phyloP scores from a whole-genome alignment of 2,888 invertebrate species.

The Malachius bipustulatus region DNA sequence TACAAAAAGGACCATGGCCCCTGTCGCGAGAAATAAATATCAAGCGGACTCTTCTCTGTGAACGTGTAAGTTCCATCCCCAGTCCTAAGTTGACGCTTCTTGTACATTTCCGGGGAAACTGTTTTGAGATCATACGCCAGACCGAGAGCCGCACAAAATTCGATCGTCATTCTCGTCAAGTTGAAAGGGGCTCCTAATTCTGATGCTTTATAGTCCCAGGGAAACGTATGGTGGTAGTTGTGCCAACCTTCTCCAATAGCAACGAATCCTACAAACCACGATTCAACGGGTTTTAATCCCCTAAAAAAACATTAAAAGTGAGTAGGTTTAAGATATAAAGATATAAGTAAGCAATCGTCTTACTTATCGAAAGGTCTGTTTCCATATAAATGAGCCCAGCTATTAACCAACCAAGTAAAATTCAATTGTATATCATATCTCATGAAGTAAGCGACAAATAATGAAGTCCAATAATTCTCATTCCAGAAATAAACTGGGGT shows the following conservation, averaged over 20 bases:
- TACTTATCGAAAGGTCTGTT: slow-evolving; percentile 65
- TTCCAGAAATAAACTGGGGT: slow-evolving; percentile 59
- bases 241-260: slow-evolving; percentile 85
- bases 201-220: no score
- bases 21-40: no score
- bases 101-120: slow-evolving; percentile 56
- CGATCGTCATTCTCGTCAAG: slow-evolving; percentile 58
- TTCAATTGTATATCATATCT: slow-evolving; percentile 55
- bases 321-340: no score
- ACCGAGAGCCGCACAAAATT: slow-evolving; percentile 70
- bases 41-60: no score
- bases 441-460: slow-evolving; percentile 48
- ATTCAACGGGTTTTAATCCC: slow-evolving; percentile 68
- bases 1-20: no score
- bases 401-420: slow-evolving; percentile 73
- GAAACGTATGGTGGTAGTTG: no score
- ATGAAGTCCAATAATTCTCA: slow-evolving; percentile 48
- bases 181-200: slow-evolving; percentile 67
- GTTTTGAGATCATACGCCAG: slow-evolving; percentile 82
- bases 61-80: slow-evolving; percentile 25
- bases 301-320: no score
- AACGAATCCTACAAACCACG: slow-evolving; percentile 56
- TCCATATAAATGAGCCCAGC: slow-evolving; percentile 68
- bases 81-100: slow-evolving; percentile 47
- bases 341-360: no score